phyloP scores from a whole-genome alignment of 2,113 vertebrate species.

The Rynchops niger region DNA sequence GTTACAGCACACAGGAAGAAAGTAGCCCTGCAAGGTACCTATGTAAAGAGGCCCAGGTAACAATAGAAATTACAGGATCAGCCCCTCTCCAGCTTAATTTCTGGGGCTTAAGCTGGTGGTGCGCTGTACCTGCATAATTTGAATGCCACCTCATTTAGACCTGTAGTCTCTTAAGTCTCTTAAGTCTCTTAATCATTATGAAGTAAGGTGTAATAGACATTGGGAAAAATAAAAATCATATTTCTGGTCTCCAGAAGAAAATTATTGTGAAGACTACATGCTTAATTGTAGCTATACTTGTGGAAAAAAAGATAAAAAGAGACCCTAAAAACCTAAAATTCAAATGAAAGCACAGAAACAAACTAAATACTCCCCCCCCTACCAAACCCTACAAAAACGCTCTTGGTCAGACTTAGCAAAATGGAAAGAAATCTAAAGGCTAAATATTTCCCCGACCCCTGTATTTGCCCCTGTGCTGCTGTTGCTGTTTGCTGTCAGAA shows the following conservation, averaged over 20 bases:
- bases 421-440: not conserved
- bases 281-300: not conserved
- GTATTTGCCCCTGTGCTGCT: not conserved
- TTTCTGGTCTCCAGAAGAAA: not conserved
- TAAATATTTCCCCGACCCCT: not conserved
- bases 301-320: not conserved
- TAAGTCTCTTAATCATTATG: not conserved
- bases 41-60: not conserved
- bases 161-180: not conserved
- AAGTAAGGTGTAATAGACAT: not conserved
- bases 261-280: not conserved
- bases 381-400: not conserved
- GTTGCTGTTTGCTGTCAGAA: not conserved
- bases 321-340: not conserved
- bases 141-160: not conserved
- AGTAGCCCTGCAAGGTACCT: not conserved
- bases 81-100: fast-evolving
- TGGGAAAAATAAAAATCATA: not conserved
- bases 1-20: not conserved
- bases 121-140: not conserved
- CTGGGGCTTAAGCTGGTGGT: not conserved
- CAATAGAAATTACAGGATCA: not conserved
- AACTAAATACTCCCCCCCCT: not conserved
- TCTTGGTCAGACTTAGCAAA: not conserved
- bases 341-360: not conserved